phyloP scores from a whole-genome alignment of 2,888 invertebrate genomes.

The Drosophila formosana region DNA sequence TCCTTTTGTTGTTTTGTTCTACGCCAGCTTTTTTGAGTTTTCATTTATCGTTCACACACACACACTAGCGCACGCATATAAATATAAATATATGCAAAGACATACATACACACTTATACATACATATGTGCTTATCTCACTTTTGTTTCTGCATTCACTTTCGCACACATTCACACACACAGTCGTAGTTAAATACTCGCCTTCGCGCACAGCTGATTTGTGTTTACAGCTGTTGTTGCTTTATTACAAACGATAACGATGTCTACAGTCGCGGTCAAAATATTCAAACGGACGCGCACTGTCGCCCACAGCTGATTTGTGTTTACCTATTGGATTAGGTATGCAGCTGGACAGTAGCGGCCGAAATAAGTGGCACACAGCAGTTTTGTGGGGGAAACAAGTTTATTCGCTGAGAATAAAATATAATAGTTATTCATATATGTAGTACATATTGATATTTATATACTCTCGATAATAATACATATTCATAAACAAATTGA shows the following conservation, averaged over 20 bases:
- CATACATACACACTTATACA: not conserved
- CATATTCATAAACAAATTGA: conserved; percentile 71
- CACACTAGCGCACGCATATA: conserved; percentile 4
- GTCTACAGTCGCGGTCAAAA: conserved; percentile 14
- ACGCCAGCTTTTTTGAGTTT: conserved; percentile 41
- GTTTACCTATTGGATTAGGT: conserved; percentile 1
- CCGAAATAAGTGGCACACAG: conserved; percentile 29
- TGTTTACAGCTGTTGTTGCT: conserved; percentile 42
- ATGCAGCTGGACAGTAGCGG: conserved; percentile 6
- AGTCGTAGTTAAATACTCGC: not conserved
- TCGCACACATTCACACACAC: conserved; percentile 1
- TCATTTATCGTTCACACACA: conserved; percentile 26
- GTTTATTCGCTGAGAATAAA: conserved; percentile 60
- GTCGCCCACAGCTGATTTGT: conserved; percentile 1
- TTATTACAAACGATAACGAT: conserved; percentile 1
- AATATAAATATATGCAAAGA: conserved; percentile 1
- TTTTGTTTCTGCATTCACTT: conserved; percentile 12
- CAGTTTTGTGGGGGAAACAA: conserved; percentile 46
- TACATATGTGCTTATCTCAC: conserved; percentile 10
- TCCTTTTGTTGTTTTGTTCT: conserved; percentile 53
- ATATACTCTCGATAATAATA: conserved; percentile 69
- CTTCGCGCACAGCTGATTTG: conserved; percentile 40
- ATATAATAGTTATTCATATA: conserved; percentile 57
- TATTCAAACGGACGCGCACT: not conserved
- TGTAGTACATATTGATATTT: conserved; percentile 61